Evolutionary conservation across 2,888 invertebrate genomes (phyloP).

Genomic region (Tipula lateralis): DNA sequence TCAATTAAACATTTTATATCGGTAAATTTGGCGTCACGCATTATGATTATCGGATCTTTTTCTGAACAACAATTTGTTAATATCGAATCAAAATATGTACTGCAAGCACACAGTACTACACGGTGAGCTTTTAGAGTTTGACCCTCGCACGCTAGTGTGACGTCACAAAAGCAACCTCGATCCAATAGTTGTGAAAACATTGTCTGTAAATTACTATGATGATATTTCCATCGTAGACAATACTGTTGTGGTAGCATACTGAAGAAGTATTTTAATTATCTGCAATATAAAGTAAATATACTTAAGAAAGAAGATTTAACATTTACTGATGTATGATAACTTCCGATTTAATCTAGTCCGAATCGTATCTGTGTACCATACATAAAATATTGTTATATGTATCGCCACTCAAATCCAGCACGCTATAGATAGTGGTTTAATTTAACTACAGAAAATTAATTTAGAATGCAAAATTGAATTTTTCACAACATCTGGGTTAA

Average conservation of each 20-base stretch:
- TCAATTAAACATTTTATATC: slow-evolving; percentile 86
- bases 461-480: too few species aligned
- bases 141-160: slow-evolving; percentile 83
- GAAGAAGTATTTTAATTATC: background rate
- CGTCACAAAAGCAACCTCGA: slow-evolving; percentile 84
- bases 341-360: too few species aligned
- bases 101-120: slow-evolving; percentile 87
- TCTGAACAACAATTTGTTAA: slow-evolving; percentile 72
- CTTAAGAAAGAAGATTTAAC: too few species aligned
- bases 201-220: slow-evolving; percentile 82
- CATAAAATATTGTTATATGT: too few species aligned
- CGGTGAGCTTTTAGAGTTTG: slow-evolving; percentile 72
- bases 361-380: too few species aligned
- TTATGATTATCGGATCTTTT: slow-evolving; percentile 75
- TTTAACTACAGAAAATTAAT: too few species aligned
- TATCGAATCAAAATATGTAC: slow-evolving; percentile 83
- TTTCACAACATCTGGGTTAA: too few species aligned
- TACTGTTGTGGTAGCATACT: slow-evolving; percentile 81
- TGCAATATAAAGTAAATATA: background rate
- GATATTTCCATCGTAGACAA: slow-evolving; percentile 88
- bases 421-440: too few species aligned
- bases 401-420: too few species aligned
- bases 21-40: slow-evolving; percentile 86
- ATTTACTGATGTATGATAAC: too few species aligned
- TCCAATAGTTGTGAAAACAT: slow-evolving; percentile 85